Evolutionary conservation across 2,888 invertebrate genomes (phyloP).

Genomic region (Acanthosepion pharaonis): DNA sequence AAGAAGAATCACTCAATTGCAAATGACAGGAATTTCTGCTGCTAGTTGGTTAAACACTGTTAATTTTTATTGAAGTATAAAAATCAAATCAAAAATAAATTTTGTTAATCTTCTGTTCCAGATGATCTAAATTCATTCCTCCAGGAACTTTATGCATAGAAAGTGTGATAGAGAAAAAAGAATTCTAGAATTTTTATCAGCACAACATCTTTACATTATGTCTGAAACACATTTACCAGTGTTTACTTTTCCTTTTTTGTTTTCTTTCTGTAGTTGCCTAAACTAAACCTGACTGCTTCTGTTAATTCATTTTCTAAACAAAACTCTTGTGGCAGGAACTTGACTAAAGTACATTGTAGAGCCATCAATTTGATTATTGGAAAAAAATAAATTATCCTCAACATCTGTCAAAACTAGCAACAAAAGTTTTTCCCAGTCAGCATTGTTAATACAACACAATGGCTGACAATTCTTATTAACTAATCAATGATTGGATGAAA

Average conservation of each 20-base stretch:
- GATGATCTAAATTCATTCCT: background rate
- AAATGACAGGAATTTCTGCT: too few relatives aligned
- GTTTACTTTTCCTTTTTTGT: background rate
- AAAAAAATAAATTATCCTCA: background rate
- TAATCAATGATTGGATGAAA: conserved; percentile 33
- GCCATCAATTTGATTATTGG: background rate
- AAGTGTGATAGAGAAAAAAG: background rate
- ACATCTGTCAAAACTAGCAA: background rate
- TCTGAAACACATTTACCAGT: background rate
- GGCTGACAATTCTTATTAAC: background rate
- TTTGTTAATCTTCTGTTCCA: background rate
- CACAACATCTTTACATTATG: background rate
- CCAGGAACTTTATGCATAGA: background rate
- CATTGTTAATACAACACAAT: background rate
- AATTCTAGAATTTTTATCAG: background rate
- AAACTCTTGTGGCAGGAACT: background rate
- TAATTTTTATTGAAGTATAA: background rate
- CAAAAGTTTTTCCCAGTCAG: background rate
- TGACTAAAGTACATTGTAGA: background rate
- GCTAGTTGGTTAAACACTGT: background rate
- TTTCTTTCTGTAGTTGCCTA: background rate
- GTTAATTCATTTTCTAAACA: background rate
- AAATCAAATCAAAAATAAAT: background rate
- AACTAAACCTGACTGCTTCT: background rate
- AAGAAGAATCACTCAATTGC: too few relatives aligned